These are phyloP conservation scores for Ptychochromis oligacanthus DNA, from an alignment of 2,113 vertebrate genomes.

Conservation along the genomic window DNA sequence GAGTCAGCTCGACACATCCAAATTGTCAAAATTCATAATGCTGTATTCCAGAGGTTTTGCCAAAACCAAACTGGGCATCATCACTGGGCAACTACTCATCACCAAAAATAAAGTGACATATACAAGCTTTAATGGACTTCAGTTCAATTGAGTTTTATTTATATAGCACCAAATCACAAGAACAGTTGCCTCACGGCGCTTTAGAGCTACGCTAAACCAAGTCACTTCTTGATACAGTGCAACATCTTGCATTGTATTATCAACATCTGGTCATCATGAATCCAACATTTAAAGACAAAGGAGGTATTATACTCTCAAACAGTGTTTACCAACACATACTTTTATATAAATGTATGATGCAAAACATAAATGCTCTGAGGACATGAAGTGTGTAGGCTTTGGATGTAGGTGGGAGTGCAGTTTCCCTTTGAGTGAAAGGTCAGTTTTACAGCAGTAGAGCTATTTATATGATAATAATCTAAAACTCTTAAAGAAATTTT, in stretches of 20 bases:
- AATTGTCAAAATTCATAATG: conserved; percentile 1
- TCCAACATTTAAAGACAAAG: background rate
- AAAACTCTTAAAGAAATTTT: background rate
- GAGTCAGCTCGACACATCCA: background rate
- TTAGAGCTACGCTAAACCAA: background rate
- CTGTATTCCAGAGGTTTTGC: background rate
- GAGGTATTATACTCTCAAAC: background rate
- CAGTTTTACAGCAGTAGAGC: background rate
- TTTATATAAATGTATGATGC: conserved; percentile 9
- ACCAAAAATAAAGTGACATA: conserved; percentile 17
- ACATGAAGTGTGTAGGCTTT: background rate
- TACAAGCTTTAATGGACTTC: conserved; percentile 8
- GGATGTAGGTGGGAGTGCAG: conserved; percentile 1
- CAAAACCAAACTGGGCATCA: background rate
- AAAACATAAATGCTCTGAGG: background rate
- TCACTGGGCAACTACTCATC: background rate
- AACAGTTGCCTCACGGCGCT: too few species aligned
- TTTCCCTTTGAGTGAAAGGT: conserved; percentile 6
- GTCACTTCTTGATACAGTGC: background rate
- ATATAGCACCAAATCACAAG: too few species aligned
- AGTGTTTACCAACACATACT: background rate
- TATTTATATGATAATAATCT: conserved; percentile 14
- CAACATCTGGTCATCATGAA: background rate
- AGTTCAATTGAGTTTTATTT: too few species aligned
- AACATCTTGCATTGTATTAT: background rate